Percentiles rank a stretch among this genome's conserved stretches.
Evolutionary conservation across 2,888 invertebrate genomes (phyloP).

Genomic region (Cylloceria caligata): DNA sequence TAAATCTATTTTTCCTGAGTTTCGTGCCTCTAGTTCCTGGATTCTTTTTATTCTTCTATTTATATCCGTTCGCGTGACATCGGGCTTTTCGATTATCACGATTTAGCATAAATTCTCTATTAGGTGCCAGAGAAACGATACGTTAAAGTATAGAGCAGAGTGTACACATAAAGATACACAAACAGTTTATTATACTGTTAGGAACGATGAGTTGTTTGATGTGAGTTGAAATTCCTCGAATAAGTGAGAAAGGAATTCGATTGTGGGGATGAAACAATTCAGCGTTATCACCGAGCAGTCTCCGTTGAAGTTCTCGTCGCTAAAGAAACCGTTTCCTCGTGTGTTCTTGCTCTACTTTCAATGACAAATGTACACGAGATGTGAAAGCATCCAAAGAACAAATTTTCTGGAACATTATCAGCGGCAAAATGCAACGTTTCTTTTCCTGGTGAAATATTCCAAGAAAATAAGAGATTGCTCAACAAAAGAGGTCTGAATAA

Average conservation of each 20-base stretch:
- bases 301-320: not conserved
- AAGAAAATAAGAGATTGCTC: constrained; percentile 35
- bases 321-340: constrained; percentile 14
- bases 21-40: not conserved
- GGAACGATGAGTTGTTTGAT: not conserved
- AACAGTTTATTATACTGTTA: not conserved
- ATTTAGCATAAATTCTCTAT: constrained; percentile 44
- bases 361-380: constrained; percentile 1
- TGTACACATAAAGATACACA: not conserved
- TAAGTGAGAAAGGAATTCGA: constrained; percentile 2
- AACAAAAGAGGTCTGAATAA: constrained; percentile 15
- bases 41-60: constrained; percentile 13
- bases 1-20: not conserved
- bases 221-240: constrained; percentile 22
- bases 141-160: not conserved
- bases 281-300: not conserved
- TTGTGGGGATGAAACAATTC: constrained; percentile 15
- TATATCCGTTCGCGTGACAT: constrained; percentile 27
- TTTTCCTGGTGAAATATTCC: not conserved
- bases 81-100: constrained; percentile 37
- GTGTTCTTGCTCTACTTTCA: constrained; percentile 1
- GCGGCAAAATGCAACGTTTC: not conserved
- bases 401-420: constrained; percentile 11
- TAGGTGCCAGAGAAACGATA: not conserved
- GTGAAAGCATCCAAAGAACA: not conserved